Conservation (phyloP, 1,140 invertebrate genomes). For the Coelopa frigida region DNA sequence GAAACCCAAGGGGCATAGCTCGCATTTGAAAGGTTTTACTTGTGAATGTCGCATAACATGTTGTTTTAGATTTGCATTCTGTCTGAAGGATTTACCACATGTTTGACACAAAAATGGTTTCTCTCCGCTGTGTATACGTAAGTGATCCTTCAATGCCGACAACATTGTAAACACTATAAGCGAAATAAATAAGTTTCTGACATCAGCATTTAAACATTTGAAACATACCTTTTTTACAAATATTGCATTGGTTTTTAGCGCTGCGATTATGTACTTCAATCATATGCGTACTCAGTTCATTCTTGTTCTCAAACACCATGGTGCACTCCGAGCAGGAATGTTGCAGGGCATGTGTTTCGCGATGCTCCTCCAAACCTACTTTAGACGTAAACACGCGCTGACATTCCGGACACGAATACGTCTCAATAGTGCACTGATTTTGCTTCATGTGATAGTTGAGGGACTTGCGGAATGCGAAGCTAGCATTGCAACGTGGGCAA, state of each 20-base stretch:
- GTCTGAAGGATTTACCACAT: constrained; percentile 46
- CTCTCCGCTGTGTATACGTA: constrained; percentile 45
- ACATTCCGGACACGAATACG: constrained; percentile 32
- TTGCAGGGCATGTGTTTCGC: constrained; percentile 19
- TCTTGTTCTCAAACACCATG: constrained; percentile 34
- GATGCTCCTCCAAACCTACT: constrained; percentile 45
- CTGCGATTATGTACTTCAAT: constrained; percentile 48
- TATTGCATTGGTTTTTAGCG: constrained; percentile 51
- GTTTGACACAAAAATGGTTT: constrained; percentile 44
- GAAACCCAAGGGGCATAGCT: constrained; percentile 40
- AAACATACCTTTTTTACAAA: constrained; percentile 50
- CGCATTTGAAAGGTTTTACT: constrained; percentile 50
- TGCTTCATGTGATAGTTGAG: constrained; percentile 20
- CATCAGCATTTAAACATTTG: neutral
- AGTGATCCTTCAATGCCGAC: constrained; percentile 49
- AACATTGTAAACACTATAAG: constrained; percentile 47
- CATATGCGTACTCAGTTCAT: constrained; percentile 43
- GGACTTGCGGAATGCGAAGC: constrained; percentile 30
- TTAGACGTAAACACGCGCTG: constrained; percentile 47
- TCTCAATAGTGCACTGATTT: constrained; percentile 29
- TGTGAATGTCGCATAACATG: constrained; percentile 51
- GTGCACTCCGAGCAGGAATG: constrained; percentile 39
- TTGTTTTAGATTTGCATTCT: constrained; percentile 52
- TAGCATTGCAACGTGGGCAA: constrained; percentile 35
- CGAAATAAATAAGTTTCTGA: neutral